Base-by-base conservation (phyloP, 2,888 invertebrate species). In the Scaeva pyrastri region DNA sequence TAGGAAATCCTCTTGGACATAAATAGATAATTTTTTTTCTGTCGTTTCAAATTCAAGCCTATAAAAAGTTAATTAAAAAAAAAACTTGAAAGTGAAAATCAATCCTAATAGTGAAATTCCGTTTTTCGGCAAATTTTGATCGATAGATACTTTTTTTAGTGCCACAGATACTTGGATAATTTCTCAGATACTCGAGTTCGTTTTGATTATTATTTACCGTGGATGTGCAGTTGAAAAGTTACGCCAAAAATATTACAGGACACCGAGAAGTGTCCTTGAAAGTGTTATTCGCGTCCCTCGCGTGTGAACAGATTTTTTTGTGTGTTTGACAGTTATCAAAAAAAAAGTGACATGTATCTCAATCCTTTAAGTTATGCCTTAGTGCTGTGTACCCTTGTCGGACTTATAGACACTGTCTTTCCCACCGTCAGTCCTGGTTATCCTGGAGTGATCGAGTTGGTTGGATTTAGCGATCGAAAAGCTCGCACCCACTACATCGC, bases 391-490 rank as follows among this genome's bases (percentile, higher is more conserved):
- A 31, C 66, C 52, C 21, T 87, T 23, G 58, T 31, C 26, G 83
- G 55, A 43, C 68, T 87, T 43, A n/a, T 77, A 16, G 70, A 76
- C 62, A 31, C 16, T 48, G 75, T 62, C 31, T 31, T 55, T 21
- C 26, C 55, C 12, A 75, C 56, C 10, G 19, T 7, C 39, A 73
- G 48, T 52, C 88, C 89, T n/a, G 91, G 91, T 8, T 91, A 92
- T 90, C 92, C 92, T 66, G 92, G 91, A 62, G 92, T 92, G 5
- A 92, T 92, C 52, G 93, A 93, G 82, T 88, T 92, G 52, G 90
- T 92, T 11, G 92, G 92, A 72, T 92, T 90, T 62, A 92, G 90
- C 81, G 92, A 91, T 88, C 90, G 92, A 16, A 89, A 90, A 60
- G 91, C 92, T 41, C 90, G 92, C 31, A 92, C 90, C 14, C 91